Conservation (phyloP, 2,113 vertebrate genomes). For the Dendropsophus ebraccatus region DNA sequence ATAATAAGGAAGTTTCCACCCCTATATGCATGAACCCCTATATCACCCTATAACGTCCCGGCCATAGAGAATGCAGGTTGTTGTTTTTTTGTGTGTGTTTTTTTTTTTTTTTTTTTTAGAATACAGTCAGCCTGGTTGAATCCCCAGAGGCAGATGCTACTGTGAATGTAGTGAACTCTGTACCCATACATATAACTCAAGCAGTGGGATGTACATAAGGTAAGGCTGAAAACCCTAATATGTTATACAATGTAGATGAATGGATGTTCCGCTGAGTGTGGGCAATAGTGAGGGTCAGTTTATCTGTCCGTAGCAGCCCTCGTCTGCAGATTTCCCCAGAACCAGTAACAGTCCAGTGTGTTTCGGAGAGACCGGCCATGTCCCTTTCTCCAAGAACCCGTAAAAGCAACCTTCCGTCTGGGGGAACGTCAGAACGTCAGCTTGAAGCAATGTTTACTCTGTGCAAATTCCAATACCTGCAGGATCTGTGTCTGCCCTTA, state of each 20-base stretch:
- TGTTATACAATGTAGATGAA: background rate
- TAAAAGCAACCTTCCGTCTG: constrained; percentile 5
- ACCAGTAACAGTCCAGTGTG: constrained; percentile 53
- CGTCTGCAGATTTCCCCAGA: constrained; percentile 9
- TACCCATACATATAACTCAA: constrained; percentile 4
- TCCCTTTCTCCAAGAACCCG: constrained; percentile 14
- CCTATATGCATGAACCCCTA: constrained; percentile 40
- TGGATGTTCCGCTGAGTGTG: background rate
- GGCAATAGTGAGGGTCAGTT: background rate
- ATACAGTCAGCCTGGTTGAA: background rate
- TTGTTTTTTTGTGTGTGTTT: no score
- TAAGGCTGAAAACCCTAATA: constrained; percentile 17
- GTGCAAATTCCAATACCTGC: constrained; percentile 42
- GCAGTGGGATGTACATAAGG: constrained; percentile 28
- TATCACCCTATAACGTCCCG: constrained; percentile 27
- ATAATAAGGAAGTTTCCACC: background rate
- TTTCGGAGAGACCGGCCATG: background rate
- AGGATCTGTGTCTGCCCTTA: constrained; percentile 46
- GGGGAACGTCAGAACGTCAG: constrained; percentile 13
- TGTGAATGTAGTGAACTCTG: constrained; percentile 22
- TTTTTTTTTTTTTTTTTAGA: background rate
- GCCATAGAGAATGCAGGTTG: constrained; percentile 7
- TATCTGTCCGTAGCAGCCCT: constrained; percentile 3
- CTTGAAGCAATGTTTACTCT: constrained; percentile 24
- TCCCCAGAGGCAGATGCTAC: background rate